Evolutionary conservation across 2,888 invertebrate genomes (phyloP), one percentile per base, ranked within the genome.

Genomic region (Argynnis bischoffii): DNA sequence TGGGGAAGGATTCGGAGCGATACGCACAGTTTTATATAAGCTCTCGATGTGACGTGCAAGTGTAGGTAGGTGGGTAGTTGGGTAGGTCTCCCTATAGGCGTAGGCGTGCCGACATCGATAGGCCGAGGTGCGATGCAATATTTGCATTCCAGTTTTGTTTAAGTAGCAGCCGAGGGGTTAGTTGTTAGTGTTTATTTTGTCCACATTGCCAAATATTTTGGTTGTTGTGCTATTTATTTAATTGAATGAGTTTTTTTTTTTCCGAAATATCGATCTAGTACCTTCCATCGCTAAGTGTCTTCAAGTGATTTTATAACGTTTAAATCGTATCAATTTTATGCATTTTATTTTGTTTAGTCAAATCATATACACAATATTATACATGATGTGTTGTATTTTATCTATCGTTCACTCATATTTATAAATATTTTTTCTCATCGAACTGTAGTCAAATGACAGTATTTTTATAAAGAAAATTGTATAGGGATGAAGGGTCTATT

Each of bases 401-500:
- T 89, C 77, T 88, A 90, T 89, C 86, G 87, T 90, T 92, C 87
- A 85, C 88, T 88, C 81, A 84, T 87, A 87, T 84, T 81, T 81
- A 83, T 87, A 85, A 85, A 83, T 88, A 85, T 89, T 88, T 88
- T 91, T 88, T 91, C 87, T 91, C 88, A 89, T 84, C 85, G 88
- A 93, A 91, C 90, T 90, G 91, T 93, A 93, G 93, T 93, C 93
- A 93, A 93, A 93, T 93, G 91, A 90, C 93, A 93, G 93, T 93
- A 93, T 93, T 93, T 93, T 93, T 93, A 80, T 93, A 93, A 89
- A 81, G 88, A 86, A 88, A 91, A 91, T 91, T 91, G 93, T 92
- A 87, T 90, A 88, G 84, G 89, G 81, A 85, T 78, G 86, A 89
- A 90, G 88, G 90, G 90, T 88, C 86, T 87, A 79, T 86, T 83